Percentiles rank a stretch among this genome's conserved stretches.
phyloP scores from a whole-genome alignment of 2,113 vertebrate species.

The Numida meleagris region DNA sequence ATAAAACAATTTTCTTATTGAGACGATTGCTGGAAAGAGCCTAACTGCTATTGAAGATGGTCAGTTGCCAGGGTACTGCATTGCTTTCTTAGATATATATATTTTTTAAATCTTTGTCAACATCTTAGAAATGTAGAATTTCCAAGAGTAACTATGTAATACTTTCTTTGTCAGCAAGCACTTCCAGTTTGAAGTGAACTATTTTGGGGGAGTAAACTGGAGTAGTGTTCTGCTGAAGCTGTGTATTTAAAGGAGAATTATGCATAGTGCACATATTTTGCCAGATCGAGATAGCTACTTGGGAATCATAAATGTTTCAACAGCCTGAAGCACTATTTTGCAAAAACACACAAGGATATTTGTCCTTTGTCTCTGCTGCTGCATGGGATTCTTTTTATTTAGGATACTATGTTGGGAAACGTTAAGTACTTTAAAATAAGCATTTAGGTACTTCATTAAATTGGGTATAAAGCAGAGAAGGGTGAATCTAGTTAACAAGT shows the following conservation, averaged over 20 bases:
- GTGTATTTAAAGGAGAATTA: background rate
- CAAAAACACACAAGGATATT: background rate
- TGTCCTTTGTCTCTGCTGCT: background rate
- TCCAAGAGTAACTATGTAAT: background rate
- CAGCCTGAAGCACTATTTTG: background rate
- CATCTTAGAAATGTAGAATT: background rate
- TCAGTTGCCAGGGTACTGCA: background rate
- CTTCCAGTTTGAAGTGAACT: background rate
- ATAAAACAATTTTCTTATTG: conserved; percentile 18
- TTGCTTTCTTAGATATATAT: background rate
- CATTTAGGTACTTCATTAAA: background rate
- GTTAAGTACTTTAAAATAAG: background rate
- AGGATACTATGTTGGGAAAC: background rate
- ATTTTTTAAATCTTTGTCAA: background rate
- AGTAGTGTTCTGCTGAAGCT: background rate
- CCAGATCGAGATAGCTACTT: background rate
- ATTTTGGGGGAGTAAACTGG: background rate
- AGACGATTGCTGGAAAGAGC: background rate
- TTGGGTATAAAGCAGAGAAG: background rate
- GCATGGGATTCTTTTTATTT: background rate
- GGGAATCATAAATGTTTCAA: background rate
- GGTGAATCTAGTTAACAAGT: background rate
- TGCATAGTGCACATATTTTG: background rate
- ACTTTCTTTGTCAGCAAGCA: background rate
- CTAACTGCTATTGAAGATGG: background rate